phyloP scores from a whole-genome alignment of 2,888 invertebrate genomes.

The Parasteatoda lunata region DNA sequence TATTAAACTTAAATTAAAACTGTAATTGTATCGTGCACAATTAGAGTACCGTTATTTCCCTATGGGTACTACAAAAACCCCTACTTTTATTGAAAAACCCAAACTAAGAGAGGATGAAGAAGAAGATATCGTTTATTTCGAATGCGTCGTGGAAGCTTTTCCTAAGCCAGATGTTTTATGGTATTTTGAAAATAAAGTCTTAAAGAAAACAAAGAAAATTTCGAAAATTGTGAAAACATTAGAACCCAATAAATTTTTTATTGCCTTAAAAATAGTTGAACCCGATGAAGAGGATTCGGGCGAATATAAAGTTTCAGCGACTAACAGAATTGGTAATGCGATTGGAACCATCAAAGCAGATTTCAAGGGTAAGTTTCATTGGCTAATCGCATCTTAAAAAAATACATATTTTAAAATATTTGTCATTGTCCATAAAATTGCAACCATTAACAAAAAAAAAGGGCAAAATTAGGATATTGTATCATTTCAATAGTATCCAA shows the following conservation, averaged over 20 bases:
- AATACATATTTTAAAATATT: too few species aligned
- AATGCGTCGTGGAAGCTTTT: conserved; percentile 89
- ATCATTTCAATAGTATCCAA: too few species aligned
- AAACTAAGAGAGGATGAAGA: conserved; percentile 96
- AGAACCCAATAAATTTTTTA: conserved; percentile 88
- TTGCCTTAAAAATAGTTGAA: conserved; percentile 94
- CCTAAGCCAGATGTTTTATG: conserved; percentile 86
- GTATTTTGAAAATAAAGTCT: conserved; percentile 90
- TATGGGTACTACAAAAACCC: conserved; percentile 82
- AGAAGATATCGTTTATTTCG: conserved; percentile 94
- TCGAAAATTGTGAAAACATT: conserved; percentile 90
- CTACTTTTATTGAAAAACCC: conserved; percentile 98
- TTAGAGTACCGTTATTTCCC: not conserved
- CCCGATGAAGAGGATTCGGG: conserved; percentile 96
- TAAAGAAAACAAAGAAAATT: conserved; percentile 84
- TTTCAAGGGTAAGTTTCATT: conserved; percentile 90
- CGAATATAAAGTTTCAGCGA: conserved; percentile 96
- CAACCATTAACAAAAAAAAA: too few species aligned
- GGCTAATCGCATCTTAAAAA: not conserved
- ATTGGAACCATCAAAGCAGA: conserved; percentile 97
- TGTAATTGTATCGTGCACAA: too few species aligned
- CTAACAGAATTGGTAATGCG: conserved; percentile 97
- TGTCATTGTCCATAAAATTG: too few species aligned
- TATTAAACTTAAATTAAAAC: too few species aligned
- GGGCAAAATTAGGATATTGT: too few species aligned